Base-by-base conservation (phyloP, 2,113 vertebrate genomes). In the Campylomormyrus tamandua region DNA sequence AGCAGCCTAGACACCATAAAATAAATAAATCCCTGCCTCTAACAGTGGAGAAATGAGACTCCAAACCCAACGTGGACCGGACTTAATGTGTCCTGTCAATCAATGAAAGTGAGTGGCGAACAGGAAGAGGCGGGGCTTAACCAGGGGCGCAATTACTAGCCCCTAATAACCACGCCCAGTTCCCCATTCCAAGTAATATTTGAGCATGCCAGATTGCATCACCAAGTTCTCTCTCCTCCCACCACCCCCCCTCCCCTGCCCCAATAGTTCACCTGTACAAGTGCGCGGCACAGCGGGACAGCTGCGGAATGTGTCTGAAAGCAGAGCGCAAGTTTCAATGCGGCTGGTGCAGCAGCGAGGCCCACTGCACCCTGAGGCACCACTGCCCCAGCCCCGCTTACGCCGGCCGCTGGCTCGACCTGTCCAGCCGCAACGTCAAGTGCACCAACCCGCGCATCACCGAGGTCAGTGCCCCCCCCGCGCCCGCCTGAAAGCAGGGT, bases 401-500 rank as follows among this genome's bases (percentile, higher is more conserved):
- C 94, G 90, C 96, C 86, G 97, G 93, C 91, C 98, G 97, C 93
- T 99, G 98, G 98, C 97, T 99, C 0, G 94, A 99, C 95, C 97
- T 99, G 95, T 96, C 97, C 95, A 96, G 96, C 92, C 95, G 93
- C 90, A 97, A 98, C 3, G 97, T 99, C 91, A 99, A 99, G 94
- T 99, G 98, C 93, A 98, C 97, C 95, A 98, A 99, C 94, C 98
- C 98, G 0, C 98, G 98, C 90, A 99, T 99, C 95, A 98, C 97
- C 0, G 97, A 99, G 98, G 98, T 99, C 93, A 95, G 95, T 92
- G 15, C n/a, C 45, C 21, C 21, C 50, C 21, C n/a, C 3, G 1
- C 9, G n/a, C 9, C 62, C 9, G 10, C 62, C 62, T 31, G 8
- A 27, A 66, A 66, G 58, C 58, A 27, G 58, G 58, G n/a, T 27